These are phyloP conservation scores for Baryphthengus martii DNA, from an alignment of 2,113 vertebrate genomes.

Conservation along the genomic window DNA sequence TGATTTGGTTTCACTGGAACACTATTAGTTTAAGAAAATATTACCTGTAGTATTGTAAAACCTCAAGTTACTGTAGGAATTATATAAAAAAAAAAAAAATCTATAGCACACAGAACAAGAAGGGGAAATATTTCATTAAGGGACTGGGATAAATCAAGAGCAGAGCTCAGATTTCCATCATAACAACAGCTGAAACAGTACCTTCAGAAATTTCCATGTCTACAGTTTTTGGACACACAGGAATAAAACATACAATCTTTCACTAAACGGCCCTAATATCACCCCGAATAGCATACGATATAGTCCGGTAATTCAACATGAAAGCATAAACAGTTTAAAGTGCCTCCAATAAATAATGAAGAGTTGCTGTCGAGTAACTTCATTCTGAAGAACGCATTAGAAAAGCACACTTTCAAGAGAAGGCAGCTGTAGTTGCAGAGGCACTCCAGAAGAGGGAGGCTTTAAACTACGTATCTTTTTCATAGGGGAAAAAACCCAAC, in stretches of 20 bases:
- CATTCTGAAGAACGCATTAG: background rate
- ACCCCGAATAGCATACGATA: background rate
- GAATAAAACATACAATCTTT: background rate
- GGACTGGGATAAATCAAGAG: background rate
- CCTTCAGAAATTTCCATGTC: background rate
- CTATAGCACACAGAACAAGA: background rate
- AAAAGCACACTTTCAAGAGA: background rate
- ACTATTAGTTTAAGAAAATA: background rate
- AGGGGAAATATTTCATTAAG: background rate
- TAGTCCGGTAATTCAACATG: background rate
- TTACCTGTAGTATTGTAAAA: background rate
- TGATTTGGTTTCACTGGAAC: background rate
- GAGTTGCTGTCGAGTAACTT: background rate
- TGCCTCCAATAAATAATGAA: background rate
- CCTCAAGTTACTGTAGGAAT: background rate
- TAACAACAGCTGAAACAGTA: background rate
- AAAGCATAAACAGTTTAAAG: background rate
- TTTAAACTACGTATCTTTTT: background rate
- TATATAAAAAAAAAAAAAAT: background rate
- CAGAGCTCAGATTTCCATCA: background rate
- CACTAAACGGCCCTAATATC: background rate
- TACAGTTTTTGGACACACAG: background rate
- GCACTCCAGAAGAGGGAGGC: conserved; percentile 9
- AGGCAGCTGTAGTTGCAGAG: background rate
- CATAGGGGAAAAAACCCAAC: background rate